These are phyloP conservation scores for Heloderma charlesbogerti DNA, from an alignment of 2,113 vertebrate genomes.

Conservation along the genomic window DNA sequence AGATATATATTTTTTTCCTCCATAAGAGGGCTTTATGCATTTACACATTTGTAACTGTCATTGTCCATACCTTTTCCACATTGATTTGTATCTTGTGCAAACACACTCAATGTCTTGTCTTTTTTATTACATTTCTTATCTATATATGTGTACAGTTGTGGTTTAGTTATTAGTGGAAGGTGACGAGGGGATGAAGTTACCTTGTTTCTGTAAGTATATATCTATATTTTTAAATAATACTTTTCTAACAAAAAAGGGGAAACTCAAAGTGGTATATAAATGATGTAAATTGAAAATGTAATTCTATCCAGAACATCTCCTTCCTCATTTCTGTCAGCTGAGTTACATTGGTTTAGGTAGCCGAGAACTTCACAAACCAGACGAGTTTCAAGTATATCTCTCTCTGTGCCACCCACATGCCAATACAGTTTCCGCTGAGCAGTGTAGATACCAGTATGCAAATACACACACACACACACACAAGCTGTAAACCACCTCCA, in stretches of 20 bases:
- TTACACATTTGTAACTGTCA: constrained; percentile 25
- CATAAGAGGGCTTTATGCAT: constrained; percentile 37
- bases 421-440: background rate
- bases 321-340: background rate
- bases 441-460: background rate
- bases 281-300: background rate
- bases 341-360: background rate
- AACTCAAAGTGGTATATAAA: background rate
- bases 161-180: constrained; percentile 12
- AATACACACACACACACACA: background rate
- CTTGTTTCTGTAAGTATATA: background rate
- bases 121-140: constrained; percentile 29
- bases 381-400: background rate
- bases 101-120: background rate
- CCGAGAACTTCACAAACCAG: background rate
- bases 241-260: background rate
- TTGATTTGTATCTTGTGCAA: background rate
- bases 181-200: background rate
- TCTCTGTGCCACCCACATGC: background rate
- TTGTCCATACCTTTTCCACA: background rate
- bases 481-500: background rate
- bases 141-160: constrained; percentile 9
- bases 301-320: background rate
- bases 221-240: background rate
- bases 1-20: constrained; percentile 49